Base-by-base conservation (phyloP, 2,888 invertebrate genomes). In the Conistra vaccinii region DNA sequence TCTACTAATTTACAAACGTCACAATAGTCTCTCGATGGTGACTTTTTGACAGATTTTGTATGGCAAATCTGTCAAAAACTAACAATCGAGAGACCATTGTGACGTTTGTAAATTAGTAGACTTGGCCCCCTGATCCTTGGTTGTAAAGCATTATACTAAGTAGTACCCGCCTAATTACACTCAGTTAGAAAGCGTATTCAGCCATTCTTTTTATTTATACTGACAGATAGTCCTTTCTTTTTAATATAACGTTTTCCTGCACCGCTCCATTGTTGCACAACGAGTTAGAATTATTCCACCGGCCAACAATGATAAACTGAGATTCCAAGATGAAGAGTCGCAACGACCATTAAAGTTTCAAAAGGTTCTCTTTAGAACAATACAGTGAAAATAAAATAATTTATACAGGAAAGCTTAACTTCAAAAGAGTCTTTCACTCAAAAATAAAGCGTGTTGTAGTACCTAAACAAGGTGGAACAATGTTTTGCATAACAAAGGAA, bases 401-500 rank as follows among this genome's bases (percentile, higher is more conserved):
- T 95, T 96, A 96, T 95, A 96, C 96, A 92, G 95, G 93, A 95
- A 94, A 96, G 95, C 96, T 96, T 95, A 96, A 96, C 96, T 96
- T 96, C 96, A 96, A 96, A 96, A 96, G 96, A 96, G 95, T 95
- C 94, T 96, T 96, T 96, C 95, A 95, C 95, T 96, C 95, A 96
- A 96, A 96, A 96, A 96, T 96, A 96, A 96, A 96, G 96, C 96
- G 95, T 96, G 96, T 95, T 95, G 94, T 96, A 95, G 95, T 95
- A 96, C 95, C 95, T 95, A 96, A 96, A 95, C 96, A 96, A 96
- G 96, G 96, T 96, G 95, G 96, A 96, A 96, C 96, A 96, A 94
- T 96, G 96, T 96, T 96, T 96, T 96, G 96, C 96, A 96, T 96
- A 96, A 96, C 96, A 96, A 96, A 96, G 95, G 94, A 88, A 93